Base-by-base conservation (phyloP, 2,888 invertebrate genomes). In the Agriopis leucophaearia region DNA sequence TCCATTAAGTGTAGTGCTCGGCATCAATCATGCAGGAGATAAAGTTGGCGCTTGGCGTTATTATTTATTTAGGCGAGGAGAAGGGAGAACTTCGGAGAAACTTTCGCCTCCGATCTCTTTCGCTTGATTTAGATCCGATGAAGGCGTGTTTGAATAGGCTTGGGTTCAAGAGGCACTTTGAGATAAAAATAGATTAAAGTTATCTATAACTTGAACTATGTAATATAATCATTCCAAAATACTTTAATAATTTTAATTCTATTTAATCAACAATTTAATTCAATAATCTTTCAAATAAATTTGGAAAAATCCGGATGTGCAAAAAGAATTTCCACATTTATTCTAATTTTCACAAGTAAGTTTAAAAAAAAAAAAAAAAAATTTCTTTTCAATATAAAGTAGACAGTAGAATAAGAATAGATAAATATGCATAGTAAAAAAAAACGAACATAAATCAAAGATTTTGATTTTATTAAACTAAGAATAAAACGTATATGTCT, bases 11-110 rank as follows among this genome's bases (percentile, higher is more conserved):
- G 74, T 79, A 80, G 78, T 75, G 75, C 65, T 60, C 42, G 42
- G 66, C 71, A 81, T 82, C 79, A 79, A 81, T 81, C 78, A 82
- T 81, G 78, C 75, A 70, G 36, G 59, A 71, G 69, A 64, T 73
- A 66, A 77, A 80, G 73, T 79, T 80, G 64, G 66, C 42, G 42
- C 69, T 74, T 64, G 16, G 48, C 64, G 73, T 70, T 76, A 80
- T 79, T 78, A 81, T 81, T 80, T 79, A 82, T 81, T 81, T 78
- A 81, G 73, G 67, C 59, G 57, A 60, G 50, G 36, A 71, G 69
- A 69, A 64, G 66, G 64, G 72, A 66, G 70, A 55, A 64, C 45
- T 60, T 55, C 54, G 55, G 51, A 38, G 52, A 66, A 73, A 79
- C 68, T 80, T 78, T 70, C 52, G 54, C 27, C 13, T 50, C 54